Conservation (phyloP, 2,113 vertebrate species). For the Dendrocopos noguchii region DNA sequence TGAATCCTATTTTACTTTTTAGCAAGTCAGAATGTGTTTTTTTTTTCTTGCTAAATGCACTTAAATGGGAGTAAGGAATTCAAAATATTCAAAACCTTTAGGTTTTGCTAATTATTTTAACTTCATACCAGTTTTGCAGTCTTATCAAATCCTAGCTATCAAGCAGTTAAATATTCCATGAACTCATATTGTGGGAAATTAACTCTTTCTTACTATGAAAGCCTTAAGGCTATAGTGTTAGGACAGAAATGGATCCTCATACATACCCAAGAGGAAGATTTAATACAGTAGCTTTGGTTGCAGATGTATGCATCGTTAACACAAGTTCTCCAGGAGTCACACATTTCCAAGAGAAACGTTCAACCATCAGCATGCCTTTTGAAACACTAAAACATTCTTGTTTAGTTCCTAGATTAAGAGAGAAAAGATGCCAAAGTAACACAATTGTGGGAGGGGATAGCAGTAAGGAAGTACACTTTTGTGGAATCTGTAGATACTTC, state of each 20-base stretch:
- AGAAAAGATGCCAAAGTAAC: background rate
- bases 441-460: background rate
- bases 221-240: background rate
- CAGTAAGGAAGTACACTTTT: background rate
- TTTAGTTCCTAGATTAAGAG: slow-evolving; percentile 41
- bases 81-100: background rate
- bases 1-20: background rate
- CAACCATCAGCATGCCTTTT: slow-evolving; percentile 74
- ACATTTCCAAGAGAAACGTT: slow-evolving; percentile 83
- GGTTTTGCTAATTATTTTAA: background rate
- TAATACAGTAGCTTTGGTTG: slow-evolving; percentile 83
- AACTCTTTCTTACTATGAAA: background rate
- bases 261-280: slow-evolving; percentile 88
- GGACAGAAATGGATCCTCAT: background rate
- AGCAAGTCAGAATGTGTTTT: background rate
- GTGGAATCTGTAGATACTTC: background rate
- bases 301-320: slow-evolving; percentile 82
- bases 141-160: background rate
- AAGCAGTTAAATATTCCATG: background rate
- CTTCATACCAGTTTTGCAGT: background rate
- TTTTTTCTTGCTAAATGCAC: background rate
- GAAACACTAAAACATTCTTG: slow-evolving; percentile 48
- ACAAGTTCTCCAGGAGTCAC: slow-evolving; percentile 72
- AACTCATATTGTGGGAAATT: background rate
- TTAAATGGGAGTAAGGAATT: background rate